These are phyloP conservation scores for Automeris io DNA, from an alignment of 2,888 invertebrate genomes.

Conservation along the genomic window DNA sequence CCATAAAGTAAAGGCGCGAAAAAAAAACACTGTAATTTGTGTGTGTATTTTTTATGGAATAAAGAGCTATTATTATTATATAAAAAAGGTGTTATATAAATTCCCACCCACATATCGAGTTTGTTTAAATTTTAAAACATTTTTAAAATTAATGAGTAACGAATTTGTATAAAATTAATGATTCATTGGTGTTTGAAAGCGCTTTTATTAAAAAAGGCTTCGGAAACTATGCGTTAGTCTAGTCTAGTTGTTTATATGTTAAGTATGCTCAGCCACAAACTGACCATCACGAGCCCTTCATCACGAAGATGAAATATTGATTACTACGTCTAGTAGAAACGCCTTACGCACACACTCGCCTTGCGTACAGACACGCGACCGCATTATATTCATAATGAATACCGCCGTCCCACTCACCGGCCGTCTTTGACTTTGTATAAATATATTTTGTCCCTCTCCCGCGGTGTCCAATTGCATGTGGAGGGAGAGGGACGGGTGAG, in stretches of 20 bases:
- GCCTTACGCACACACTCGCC: constrained; percentile 51
- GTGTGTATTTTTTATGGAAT: too few species aligned
- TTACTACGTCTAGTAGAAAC: constrained; percentile 60
- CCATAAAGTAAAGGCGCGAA: too few species aligned
- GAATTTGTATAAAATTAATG: too few species aligned
- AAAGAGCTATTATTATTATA: too few species aligned
- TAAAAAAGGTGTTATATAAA: too few species aligned
- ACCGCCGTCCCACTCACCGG: constrained; percentile 73
- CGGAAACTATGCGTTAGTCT: too few species aligned
- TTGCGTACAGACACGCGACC: constrained; percentile 63
- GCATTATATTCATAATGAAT: constrained; percentile 77
- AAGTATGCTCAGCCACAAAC: background rate
- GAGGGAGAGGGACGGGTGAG: constrained; percentile 61
- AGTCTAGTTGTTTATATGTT: background rate
- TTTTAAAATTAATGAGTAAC: too few species aligned
- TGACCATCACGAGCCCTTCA: constrained; percentile 18
- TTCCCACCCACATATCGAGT: too few species aligned
- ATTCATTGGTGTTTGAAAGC: too few species aligned
- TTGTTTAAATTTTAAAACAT: too few species aligned
- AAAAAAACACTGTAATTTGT: too few species aligned
- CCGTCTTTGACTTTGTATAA: constrained; percentile 77
- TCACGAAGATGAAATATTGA: constrained; percentile 72
- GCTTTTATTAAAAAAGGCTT: too few species aligned
- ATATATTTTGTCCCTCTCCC: constrained; percentile 69
- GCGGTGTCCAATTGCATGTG: constrained; percentile 39